Evolutionary conservation across 2,888 invertebrate genomes (phyloP).

Genomic region (Clepsis dumicolana): DNA sequence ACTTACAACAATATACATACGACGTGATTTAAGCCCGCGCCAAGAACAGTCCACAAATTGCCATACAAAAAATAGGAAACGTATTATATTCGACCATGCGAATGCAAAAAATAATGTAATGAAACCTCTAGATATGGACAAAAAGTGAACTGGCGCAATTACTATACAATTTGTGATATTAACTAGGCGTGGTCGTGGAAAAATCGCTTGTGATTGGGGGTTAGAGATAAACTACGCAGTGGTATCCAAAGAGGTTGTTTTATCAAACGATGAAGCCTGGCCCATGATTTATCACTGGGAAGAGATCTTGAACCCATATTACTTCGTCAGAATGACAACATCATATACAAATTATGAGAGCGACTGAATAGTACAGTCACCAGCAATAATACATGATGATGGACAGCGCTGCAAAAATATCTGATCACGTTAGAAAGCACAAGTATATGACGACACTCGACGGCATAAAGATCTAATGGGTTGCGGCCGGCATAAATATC

Average conservation of each 20-base stretch:
- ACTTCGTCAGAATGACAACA: slow-evolving; percentile 26
- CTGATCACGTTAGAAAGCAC: no score
- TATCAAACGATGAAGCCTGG: slow-evolving; percentile 23
- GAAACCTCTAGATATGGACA: slow-evolving; percentile 48
- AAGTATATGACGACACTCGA: no score
- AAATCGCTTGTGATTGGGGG: slow-evolving; percentile 49
- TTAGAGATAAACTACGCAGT: slow-evolving; percentile 42
- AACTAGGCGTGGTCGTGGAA: slow-evolving; percentile 49
- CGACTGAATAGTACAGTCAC: slow-evolving; percentile 10
- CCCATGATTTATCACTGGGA: slow-evolving; percentile 20
- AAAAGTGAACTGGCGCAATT: slow-evolving; percentile 50
- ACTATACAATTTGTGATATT: slow-evolving; percentile 52
- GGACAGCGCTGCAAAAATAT: no score
- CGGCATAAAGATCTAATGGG: no score
- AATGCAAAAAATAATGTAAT: slow-evolving; percentile 50
- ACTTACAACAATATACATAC: slow-evolving; percentile 9
- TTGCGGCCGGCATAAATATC: no score
- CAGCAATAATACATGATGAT: no score
- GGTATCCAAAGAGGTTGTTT: slow-evolving; percentile 23
- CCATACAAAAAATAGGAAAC: slow-evolving; percentile 50
- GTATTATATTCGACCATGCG: slow-evolving; percentile 52
- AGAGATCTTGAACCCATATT: slow-evolving; percentile 14
- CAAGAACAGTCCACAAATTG: slow-evolving; percentile 48
- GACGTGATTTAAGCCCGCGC: slow-evolving; percentile 13
- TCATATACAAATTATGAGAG: slow-evolving; percentile 18